phyloP scores from a whole-genome alignment of 2,797 vertebrate species.

The Poecilia gillii region DNA sequence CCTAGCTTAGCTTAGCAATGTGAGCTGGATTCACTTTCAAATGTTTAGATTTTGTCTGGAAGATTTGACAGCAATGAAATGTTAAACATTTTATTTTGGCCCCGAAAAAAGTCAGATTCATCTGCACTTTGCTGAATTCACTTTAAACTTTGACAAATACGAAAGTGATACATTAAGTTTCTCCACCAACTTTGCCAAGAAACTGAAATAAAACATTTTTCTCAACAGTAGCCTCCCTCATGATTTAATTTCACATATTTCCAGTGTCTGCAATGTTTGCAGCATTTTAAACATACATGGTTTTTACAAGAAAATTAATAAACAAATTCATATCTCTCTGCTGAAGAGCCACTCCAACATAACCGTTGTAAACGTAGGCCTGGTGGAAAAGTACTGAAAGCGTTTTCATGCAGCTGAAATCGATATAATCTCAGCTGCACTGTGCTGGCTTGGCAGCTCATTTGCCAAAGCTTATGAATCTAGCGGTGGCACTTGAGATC shows the following conservation, averaged over 20 bases:
- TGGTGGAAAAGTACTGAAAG: slow-evolving; percentile 61
- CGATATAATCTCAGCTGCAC: slow-evolving; percentile 26
- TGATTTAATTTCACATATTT: not conserved
- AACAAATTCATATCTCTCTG: not conserved
- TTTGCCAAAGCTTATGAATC: slow-evolving; percentile 33
- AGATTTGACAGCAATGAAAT: not conserved
- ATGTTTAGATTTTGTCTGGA: not conserved
- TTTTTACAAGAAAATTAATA: not conserved
- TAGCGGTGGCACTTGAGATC: slow-evolving; percentile 28
- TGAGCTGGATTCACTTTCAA: not conserved
- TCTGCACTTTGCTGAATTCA: not conserved
- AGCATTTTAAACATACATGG: not conserved
- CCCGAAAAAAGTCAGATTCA: too few relatives aligned
- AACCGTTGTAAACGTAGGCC: not conserved
- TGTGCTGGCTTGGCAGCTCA: slow-evolving; percentile 29
- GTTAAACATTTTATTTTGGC: not conserved
- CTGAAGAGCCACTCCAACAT: not conserved
- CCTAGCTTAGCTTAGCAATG: not conserved
- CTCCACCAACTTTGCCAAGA: not conserved
- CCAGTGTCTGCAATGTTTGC: not conserved
- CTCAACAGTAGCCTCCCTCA: not conserved
- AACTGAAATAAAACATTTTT: not conserved
- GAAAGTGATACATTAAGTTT: not conserved
- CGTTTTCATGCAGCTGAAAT: slow-evolving; percentile 18
- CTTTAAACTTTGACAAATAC: not conserved